Evolutionary conservation across 2,797 vertebrate species (phyloP), one percentile per base, ranked within the genome.

Genomic region (Centropyge bicolor): DNA sequence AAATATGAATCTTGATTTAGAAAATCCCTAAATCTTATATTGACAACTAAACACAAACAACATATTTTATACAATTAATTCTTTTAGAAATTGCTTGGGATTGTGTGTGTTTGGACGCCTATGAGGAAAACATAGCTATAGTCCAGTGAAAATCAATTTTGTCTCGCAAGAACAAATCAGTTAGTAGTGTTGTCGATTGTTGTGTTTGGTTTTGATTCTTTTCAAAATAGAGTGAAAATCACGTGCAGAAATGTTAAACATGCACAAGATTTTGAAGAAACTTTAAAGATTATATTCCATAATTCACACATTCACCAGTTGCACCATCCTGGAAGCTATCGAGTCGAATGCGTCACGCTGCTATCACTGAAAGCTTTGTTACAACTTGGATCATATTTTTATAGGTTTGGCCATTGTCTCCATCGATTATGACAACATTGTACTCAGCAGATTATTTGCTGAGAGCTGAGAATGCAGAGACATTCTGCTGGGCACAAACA

Each of bases 351-450:
- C 31, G 22, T 55, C 27, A 19, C 19, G 61, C 13, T 45, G 14
- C 6, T 9, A 27, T 43, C 51, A 20, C 63, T 52, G 51, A 75
- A 24, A 56, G 35, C 4, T 70, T 46, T 59, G 45, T 61, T 54
- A 38, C n/a, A 49, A 31, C 27, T 24, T 62, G 35, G 43, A 57
- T 13, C 38, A 24, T 61, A 11, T 7, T 46, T 59, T 52, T 69
- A 55, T 27, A 17, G n/a, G 19, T 12, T 55, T 64, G 62, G 49
- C 60, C 40, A 46, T 74, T 64, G 40, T 64, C 51, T 64, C 41
- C 5, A 11, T 46, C 8, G 8, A 13, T 46, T 35, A 12, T 46
- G 31, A 38, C 36, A 52, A 54, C 13, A 46, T 12, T 5, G 20
- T 1, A 8, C 56, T 54, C 27, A 20, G 24, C 45, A 76, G 24